These are phyloP conservation scores for Aegotheles bennettii DNA, from an alignment of 2,113 vertebrate species.

Conservation along the genomic window DNA sequence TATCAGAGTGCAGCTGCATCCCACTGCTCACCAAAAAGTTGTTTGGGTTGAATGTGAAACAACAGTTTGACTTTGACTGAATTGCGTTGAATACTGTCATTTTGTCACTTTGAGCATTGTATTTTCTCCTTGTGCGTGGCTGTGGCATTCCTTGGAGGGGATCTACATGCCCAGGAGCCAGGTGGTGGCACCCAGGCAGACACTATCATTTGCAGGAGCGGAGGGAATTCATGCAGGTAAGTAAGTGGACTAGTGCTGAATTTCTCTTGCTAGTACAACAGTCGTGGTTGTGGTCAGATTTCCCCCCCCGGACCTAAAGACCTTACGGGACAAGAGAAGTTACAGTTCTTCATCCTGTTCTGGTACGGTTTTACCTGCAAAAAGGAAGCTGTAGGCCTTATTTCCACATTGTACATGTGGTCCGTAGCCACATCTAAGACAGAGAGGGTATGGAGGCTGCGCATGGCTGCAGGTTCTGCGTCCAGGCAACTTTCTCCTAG, in stretches of 20 bases:
- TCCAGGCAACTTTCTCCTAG: neutral
- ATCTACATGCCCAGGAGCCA: neutral
- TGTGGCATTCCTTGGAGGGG: neutral
- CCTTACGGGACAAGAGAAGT: neutral
- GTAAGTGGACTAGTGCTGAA: neutral
- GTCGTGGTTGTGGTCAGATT: neutral
- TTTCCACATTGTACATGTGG: neutral
- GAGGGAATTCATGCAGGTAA: neutral
- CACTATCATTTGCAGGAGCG: neutral
- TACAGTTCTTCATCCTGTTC: neutral
- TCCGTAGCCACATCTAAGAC: neutral
- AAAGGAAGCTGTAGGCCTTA: neutral
- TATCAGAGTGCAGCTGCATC: neutral
- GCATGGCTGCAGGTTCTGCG: neutral
- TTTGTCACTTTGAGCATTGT: neutral
- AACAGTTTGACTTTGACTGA: neutral
- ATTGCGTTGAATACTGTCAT: neutral
- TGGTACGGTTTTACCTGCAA: neutral
- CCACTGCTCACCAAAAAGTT: neutral
- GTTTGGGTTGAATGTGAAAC: neutral
- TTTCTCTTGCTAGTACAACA: neutral
- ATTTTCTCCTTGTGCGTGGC: neutral
- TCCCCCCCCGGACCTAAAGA: neutral
- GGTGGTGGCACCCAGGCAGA: neutral
- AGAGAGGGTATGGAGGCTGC: neutral